A percentile compares a stretch with the other conserved stretches of the same genome.
phyloP scores from a whole-genome alignment of 2,797 vertebrate species.

The Rhincodon typus region DNA sequence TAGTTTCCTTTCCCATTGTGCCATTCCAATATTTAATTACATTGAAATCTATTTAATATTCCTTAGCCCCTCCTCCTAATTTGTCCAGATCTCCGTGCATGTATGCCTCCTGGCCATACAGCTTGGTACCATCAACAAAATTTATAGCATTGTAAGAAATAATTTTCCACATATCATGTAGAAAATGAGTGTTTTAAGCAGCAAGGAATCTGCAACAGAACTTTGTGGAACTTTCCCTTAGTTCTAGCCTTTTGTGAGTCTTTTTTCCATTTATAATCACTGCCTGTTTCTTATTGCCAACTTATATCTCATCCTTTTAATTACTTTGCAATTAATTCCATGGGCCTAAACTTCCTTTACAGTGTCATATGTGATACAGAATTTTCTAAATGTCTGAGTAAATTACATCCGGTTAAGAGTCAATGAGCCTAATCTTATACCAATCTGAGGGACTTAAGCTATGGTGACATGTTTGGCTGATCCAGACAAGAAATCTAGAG shows the following conservation, averaged over 20 bases:
- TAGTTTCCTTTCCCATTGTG: neutral
- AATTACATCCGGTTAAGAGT: neutral
- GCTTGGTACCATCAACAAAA: constrained; percentile 20
- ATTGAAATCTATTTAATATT: neutral
- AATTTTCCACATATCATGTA: neutral
- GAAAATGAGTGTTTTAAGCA: neutral
- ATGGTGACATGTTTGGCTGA: too few relatives aligned
- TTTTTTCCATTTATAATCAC: neutral
- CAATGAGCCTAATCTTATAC: too few relatives aligned
- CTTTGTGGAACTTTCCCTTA: neutral
- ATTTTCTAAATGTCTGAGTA: neutral
- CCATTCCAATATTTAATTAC: neutral
- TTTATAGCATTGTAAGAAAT: neutral
- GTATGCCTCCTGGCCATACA: constrained; percentile 11
- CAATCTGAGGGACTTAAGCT: too few relatives aligned
- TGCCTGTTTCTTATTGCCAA: constrained; percentile 16
- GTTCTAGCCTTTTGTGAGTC: neutral
- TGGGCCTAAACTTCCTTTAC: neutral
- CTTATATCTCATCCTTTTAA: neutral
- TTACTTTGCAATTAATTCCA: neutral
- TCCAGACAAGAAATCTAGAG: too few relatives aligned
- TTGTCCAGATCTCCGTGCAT: neutral
- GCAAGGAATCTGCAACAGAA: neutral
- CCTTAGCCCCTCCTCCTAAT: neutral
- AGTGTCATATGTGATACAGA: neutral